Evolutionary conservation across 2,797 vertebrate genomes (phyloP), one percentile per base, ranked within the genome.

Genomic region (Etheostoma nigrum): DNA sequence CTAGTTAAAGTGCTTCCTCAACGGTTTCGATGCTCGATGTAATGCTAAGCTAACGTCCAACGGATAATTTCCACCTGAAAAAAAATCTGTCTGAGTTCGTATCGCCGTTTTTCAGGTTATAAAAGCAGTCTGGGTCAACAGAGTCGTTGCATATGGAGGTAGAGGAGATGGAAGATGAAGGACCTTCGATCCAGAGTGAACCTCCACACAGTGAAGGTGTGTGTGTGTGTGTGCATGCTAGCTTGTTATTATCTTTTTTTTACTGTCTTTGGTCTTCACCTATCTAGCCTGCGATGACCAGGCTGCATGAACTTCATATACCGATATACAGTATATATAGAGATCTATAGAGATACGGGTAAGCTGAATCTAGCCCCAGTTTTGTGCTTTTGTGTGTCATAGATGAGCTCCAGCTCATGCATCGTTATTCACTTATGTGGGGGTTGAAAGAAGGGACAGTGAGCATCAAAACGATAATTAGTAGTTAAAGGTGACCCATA

Each of bases 121-220:
- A 42, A 40, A 65, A 62, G 12, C 64, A 75, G 76, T 10, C 60
- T 84, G 78, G 78, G 63, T 40, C 36, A 44, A 23, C 30, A 36
- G 25, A 54, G 79, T 25, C 13, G 59, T 23, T 69, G 58, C 67
- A 40, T 6, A 93, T 94, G 93, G 93, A 95, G 84, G 83, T 55
- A 61, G 92, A 92, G 76, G 85, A 54, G 73, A 85, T 75, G 40
- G 91, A 85, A 58, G 88, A 85, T 55, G 86, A 89, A 67, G 84
- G 85, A 79, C 72, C 83, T 19, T 86, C 87, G 12, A 82, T 82
- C 62, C 85, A 76, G 7, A 72, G 23, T 74, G 84, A 91, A 61
- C 76, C 74, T 62, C 33, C 67, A 59, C 79, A 76, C 19, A 78
- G 42, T 68, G 86, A 80, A 86, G 92, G 16, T 25, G 93, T 93